Conservation (phyloP, 2,113 vertebrate species). For the Podiceps cristatus region DNA sequence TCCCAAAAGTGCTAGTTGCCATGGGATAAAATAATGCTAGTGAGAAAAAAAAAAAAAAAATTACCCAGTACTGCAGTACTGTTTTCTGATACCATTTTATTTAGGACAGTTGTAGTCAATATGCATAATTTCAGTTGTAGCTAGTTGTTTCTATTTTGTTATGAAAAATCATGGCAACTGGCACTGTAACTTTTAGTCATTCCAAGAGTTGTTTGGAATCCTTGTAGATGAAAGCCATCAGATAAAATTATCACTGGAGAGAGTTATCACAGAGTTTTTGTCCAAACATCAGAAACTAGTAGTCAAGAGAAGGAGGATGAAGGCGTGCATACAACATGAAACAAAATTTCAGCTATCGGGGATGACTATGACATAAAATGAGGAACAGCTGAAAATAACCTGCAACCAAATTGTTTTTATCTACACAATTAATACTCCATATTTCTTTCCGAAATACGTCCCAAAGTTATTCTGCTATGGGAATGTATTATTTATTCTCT, state of each 20-base stretch:
- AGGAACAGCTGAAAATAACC: neutral
- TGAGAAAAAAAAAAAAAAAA: fast-evolving
- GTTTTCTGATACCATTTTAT: neutral
- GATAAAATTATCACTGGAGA: neutral
- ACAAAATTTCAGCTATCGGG: neutral
- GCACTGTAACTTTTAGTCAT: neutral
- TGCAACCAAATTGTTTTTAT: neutral
- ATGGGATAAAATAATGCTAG: neutral
- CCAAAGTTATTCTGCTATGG: neutral
- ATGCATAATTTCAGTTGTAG: neutral
- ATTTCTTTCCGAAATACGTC: neutral
- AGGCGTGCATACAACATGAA: fast-evolving
- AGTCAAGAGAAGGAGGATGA: neutral
- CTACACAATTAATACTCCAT: neutral
- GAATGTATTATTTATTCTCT: neutral
- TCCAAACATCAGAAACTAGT: neutral
- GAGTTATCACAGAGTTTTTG: neutral
- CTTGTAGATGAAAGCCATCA: neutral
- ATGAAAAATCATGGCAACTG: neutral
- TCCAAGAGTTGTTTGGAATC: neutral
- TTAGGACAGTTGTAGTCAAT: neutral
- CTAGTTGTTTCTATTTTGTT: neutral
- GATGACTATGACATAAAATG: neutral
- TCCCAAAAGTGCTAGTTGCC: neutral
- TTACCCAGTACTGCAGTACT: neutral